Evolutionary conservation across 2,888 invertebrate genomes (phyloP).

Genomic region (Bembecia ichneumoniformis): DNA sequence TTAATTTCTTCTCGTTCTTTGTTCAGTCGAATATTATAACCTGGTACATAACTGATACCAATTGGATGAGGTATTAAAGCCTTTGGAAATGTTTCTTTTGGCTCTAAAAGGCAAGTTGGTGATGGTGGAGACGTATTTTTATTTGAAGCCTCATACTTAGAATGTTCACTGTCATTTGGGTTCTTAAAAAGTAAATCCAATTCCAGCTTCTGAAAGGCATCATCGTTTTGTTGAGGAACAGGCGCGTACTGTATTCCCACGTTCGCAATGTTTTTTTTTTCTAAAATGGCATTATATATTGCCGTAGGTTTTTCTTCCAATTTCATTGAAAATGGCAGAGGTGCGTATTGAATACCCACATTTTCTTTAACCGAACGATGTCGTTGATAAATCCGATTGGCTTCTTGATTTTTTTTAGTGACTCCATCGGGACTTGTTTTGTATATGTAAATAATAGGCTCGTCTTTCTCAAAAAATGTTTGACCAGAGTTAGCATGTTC

Average conservation of each 20-base stretch:
- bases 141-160: background rate
- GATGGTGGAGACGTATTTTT: background rate
- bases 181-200: background rate
- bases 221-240: background rate
- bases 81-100: background rate
- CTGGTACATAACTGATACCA: background rate
- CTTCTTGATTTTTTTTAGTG: too few species aligned
- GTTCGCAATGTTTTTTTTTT: too few species aligned
- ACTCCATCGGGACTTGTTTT: slow-evolving; percentile 5
- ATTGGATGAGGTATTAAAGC: background rate
- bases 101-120: background rate
- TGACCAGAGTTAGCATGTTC: slow-evolving; percentile 22
- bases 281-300: too few species aligned
- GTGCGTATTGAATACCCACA: background rate
- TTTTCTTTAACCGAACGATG: too few species aligned
- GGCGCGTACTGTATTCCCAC: slow-evolving; percentile 25
- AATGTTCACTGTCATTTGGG: background rate
- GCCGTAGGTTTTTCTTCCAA: background rate
- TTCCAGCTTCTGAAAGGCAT: background rate
- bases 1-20: background rate
- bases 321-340: background rate
- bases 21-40: background rate
- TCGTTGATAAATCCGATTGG: too few species aligned
- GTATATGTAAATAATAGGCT: slow-evolving; percentile 23
- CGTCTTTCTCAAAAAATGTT: slow-evolving; percentile 21